Conservation (phyloP, 2,797 vertebrate species). For the Coccyzus lansbergi region DNA sequence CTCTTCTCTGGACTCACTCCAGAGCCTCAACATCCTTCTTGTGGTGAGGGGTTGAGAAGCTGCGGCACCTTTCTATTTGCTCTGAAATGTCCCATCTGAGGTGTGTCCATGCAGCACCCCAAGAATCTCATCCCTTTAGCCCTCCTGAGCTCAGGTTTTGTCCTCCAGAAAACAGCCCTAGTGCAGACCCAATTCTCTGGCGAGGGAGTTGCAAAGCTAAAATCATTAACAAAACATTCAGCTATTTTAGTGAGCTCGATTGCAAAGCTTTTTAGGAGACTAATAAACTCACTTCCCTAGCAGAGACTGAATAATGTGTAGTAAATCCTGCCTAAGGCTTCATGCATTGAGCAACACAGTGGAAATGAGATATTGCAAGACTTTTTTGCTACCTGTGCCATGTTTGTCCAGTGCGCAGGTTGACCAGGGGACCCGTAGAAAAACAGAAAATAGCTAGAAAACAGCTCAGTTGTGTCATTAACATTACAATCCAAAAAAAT, state of each 20-base stretch:
- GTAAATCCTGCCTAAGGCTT: constrained; percentile 40
- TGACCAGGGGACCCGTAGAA: background rate
- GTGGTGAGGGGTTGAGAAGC: too few species aligned
- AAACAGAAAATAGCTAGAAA: too few species aligned
- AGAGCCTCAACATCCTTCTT: too few species aligned
- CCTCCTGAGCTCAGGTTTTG: background rate
- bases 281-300: constrained; percentile 25
- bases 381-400: background rate
- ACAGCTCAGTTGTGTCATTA: background rate
- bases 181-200: accelerated
- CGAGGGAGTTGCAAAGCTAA: background rate
- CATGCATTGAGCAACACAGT: background rate
- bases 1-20: too few species aligned
- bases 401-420: background rate
- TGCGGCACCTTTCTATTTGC: background rate
- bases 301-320: constrained; percentile 24
- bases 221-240: constrained; percentile 13
- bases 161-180: background rate
- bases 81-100: background rate
- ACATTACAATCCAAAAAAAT: background rate
- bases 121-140: background rate
- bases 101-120: background rate
- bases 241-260: background rate
- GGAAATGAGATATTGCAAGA: background rate
- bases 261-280: constrained; percentile 27